Conservation (phyloP, 2,888 invertebrate species). For the Bibio marci region DNA sequence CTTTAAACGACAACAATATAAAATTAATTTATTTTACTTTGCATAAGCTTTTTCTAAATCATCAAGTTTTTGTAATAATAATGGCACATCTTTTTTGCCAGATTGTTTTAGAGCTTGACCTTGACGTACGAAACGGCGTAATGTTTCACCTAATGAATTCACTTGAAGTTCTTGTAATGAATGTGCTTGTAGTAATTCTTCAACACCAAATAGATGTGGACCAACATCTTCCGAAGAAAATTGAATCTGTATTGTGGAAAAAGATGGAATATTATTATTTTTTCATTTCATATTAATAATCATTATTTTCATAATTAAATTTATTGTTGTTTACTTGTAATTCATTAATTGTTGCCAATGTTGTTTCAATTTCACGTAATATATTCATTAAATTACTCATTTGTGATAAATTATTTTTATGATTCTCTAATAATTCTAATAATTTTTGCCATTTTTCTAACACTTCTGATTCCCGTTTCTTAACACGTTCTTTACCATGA, state of each 20-base stretch:
- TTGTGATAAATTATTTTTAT: conserved; percentile 54
- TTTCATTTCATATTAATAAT: no score
- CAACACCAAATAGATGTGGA: conserved; percentile 84
- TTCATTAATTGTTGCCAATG: conserved; percentile 65
- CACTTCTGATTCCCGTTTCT: conserved; percentile 43
- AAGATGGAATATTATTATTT: no score
- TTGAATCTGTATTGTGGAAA: conserved; percentile 48
- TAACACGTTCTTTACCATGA: conserved; percentile 63
- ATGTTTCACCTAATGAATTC: conserved; percentile 71
- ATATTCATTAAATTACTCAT: conserved; percentile 76
- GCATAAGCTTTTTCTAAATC: conserved; percentile 63
- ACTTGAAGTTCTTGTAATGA: conserved; percentile 83
- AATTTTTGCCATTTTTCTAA: conserved; percentile 75
- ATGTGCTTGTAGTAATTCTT: conserved; percentile 88
- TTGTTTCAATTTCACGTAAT: conserved; percentile 81
- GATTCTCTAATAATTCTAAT: conserved; percentile 67
- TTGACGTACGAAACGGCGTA: conserved; percentile 56
- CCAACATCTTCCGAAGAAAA: conserved; percentile 68
- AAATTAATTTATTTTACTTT: conserved; percentile 30
- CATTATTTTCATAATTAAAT: no score
- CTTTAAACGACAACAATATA: neutral
- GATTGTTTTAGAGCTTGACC: conserved; percentile 38
- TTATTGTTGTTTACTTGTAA: conserved; percentile 28
- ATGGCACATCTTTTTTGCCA: conserved; percentile 36
- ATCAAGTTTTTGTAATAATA: conserved; percentile 50